These are phyloP conservation scores for Pegoplata infirma DNA, from an alignment of 2,888 invertebrate genomes.

Conservation along the genomic window DNA sequence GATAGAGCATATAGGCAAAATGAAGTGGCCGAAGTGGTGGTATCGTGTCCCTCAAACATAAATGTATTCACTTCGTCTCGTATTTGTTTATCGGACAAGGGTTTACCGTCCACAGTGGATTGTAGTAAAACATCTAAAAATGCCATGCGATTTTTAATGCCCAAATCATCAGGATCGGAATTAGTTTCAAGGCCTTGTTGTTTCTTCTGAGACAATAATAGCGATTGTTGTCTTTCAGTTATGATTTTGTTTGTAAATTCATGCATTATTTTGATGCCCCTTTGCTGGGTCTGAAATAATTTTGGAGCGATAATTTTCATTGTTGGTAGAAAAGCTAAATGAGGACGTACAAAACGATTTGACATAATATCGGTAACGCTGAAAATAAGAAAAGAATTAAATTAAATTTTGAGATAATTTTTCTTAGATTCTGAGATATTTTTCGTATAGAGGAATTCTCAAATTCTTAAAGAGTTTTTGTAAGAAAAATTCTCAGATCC, in stretches of 20 bases:
- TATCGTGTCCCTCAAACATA: constrained; percentile 82
- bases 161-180: constrained; percentile 67
- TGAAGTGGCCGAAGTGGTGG: constrained; percentile 74
- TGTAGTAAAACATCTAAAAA: constrained; percentile 84
- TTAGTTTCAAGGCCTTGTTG: not conserved
- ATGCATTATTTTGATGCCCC: constrained; percentile 57
- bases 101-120: constrained; percentile 79
- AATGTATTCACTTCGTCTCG: constrained; percentile 86
- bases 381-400: not conserved
- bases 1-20: constrained; percentile 74
- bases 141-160: constrained; percentile 81
- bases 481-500: too few relatives aligned
- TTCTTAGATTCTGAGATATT: too few relatives aligned
- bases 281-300: constrained; percentile 24
- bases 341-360: constrained; percentile 58
- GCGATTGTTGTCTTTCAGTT: constrained; percentile 44
- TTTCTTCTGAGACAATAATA: not conserved
- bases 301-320: constrained; percentile 41
- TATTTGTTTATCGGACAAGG: constrained; percentile 81
- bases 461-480: too few relatives aligned
- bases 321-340: constrained; percentile 14
- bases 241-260: constrained; percentile 62
- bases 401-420: too few relatives aligned
- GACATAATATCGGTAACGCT: constrained; percentile 61
- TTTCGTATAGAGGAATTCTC: too few relatives aligned